Conservation (phyloP, 2,797 vertebrate genomes). For the Petrocephalus schoutedeni region DNA sequence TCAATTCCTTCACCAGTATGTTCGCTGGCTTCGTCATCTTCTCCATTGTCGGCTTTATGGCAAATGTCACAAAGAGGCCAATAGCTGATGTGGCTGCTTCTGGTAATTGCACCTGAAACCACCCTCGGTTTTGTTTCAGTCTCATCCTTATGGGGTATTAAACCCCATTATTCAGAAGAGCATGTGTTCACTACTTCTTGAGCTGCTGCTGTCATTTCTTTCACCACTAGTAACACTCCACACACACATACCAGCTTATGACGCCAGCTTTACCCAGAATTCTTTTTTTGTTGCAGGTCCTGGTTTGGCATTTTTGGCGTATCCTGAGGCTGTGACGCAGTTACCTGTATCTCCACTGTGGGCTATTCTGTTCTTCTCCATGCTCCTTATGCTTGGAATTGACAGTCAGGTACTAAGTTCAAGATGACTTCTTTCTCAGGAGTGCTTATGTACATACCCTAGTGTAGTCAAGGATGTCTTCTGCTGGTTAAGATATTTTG, state of each 20-base stretch:
- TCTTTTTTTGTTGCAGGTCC: slow-evolving; percentile 67
- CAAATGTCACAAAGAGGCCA: slow-evolving; percentile 85
- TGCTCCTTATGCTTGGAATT: slow-evolving; percentile 97
- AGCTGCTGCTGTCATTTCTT: not conserved
- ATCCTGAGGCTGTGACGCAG: slow-evolving; percentile 94
- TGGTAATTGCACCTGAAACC: slow-evolving; percentile 69
- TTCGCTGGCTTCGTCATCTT: slow-evolving; percentile 99
- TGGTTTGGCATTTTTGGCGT: slow-evolving; percentile 92
- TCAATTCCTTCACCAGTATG: slow-evolving; percentile 98
- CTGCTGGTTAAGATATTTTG: not conserved
- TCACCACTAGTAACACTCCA: not conserved
- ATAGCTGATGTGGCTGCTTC: slow-evolving; percentile 95
- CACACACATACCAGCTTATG: not conserved
- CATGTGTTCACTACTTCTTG: not conserved
- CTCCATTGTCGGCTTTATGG: slow-evolving; percentile 98
- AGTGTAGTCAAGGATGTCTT: not conserved
- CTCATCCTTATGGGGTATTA: not conserved
- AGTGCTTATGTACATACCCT: not conserved
- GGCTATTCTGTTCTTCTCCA: slow-evolving; percentile 97
- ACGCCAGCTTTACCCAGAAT: not conserved
- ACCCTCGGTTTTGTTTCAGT: not conserved
- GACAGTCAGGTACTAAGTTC: slow-evolving; percentile 89
- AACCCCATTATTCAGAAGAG: not conserved
- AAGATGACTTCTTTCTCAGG: not conserved
- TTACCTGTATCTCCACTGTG: slow-evolving; percentile 89